These are phyloP conservation scores for Folsomia candida DNA, from an alignment of 2,888 invertebrate species.

Conservation along the genomic window DNA sequence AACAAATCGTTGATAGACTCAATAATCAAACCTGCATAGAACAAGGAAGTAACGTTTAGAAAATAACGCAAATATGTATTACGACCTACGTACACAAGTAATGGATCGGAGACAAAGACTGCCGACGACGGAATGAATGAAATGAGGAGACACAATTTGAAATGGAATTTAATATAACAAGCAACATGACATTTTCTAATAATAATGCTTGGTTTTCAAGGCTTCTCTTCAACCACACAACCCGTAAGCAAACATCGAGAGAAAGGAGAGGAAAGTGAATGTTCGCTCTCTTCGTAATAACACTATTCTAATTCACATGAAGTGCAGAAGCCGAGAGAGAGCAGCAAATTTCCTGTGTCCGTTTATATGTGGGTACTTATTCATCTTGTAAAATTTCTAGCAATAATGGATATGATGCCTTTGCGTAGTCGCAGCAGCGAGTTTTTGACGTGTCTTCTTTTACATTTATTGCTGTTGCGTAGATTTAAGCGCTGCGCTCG, in stretches of 20 bases:
- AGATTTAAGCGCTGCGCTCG: too few relatives aligned
- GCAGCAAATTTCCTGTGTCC: slow-evolving; percentile 10
- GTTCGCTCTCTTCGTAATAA: slow-evolving; percentile 2
- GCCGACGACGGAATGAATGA: neutral
- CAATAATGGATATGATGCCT: too few relatives aligned
- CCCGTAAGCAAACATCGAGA: neutral
- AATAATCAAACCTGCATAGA: too few relatives aligned
- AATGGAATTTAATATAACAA: slow-evolving; percentile 19
- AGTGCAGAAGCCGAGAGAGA: slow-evolving; percentile 5
- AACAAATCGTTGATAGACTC: too few relatives aligned
- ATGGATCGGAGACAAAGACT: neutral
- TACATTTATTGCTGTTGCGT: too few relatives aligned
- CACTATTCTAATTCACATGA: slow-evolving; percentile 10
- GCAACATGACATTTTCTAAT: slow-evolving; percentile 14
- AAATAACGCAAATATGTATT: too few relatives aligned
- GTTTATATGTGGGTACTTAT: neutral
- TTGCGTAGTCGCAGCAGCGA: too few relatives aligned
- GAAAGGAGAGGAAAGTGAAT: neutral
- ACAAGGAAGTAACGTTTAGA: too few relatives aligned
- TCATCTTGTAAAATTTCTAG: too few relatives aligned
- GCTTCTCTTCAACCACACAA: neutral
- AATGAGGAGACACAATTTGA: slow-evolving; percentile 13
- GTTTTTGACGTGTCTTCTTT: too few relatives aligned
- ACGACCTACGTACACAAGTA: too few relatives aligned
- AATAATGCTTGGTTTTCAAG: slow-evolving; percentile 4